Evolutionary conservation across 2,888 invertebrate species (phyloP), one percentile per base, ranked within the genome.

Genomic region (Cremastinae sp.): DNA sequence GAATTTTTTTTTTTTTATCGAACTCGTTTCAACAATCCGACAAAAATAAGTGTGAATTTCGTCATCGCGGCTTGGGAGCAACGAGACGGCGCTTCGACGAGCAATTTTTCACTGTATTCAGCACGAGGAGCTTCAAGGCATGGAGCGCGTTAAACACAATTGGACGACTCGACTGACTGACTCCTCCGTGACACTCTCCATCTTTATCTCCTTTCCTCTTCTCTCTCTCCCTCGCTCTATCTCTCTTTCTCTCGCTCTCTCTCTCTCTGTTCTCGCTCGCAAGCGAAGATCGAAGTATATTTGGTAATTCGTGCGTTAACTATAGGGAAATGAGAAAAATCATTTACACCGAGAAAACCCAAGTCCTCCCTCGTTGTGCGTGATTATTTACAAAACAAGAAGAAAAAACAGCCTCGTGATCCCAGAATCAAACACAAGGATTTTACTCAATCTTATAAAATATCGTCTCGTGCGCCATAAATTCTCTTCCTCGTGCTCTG

Each of bases 41-140:
- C 78, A 49, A 74, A 78, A 78, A 78, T 78, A 78, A 78, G 65
- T 56, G 28, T 28, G 34, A 74, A 72, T 79, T 79, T 79, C 78
- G 71, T 79, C 73, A 78, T 78, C 74, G 58, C 41, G 54, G 12
- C 49, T 68, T 43, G 49, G 65, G 70, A 47, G 78, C 72, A 68
- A 72, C 64, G 47, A 38, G 53, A 64, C 28, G 62, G 58, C 62
- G 58, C 61, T 43, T 45, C 58, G 12, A 64, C 58, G 56, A 64
- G 28, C 56, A 45, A 28, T 28, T 28, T 58, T 49, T 12, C 58
- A 18, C 51, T 28, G 43, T 58, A 34, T 62, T 38, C 12, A 61
- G 45, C 51, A n/a, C 38, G 22, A 34, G 14, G 54, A 34, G 14
- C 54, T 34, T 34, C 12, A 14, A 4, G 54, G 58, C 8, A 22